Evolutionary conservation across 1,140 invertebrate species (phyloP), one percentile per base, ranked within the genome.

Genomic region (Anastrepha ludens): DNA sequence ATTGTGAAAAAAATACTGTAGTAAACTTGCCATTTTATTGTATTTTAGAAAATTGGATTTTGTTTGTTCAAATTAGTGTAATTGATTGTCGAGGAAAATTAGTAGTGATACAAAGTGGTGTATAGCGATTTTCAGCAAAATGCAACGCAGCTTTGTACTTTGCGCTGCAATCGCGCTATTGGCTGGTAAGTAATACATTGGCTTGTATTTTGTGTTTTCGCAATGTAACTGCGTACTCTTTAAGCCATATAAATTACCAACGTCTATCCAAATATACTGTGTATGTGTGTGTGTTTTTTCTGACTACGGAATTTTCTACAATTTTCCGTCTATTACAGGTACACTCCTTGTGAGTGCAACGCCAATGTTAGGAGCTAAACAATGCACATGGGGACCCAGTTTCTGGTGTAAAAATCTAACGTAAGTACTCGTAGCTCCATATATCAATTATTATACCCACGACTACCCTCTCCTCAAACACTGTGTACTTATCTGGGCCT

Each of bases 391-490:
- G 95, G 97, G 97, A 44, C 97, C 97, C n/a, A 94, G 95, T 0
- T 97, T 96, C 89, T 98, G 97, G 97, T 98, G 97, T 93, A 94
- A 95, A 81, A 97, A 97, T 91, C 94, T 97, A 89, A 96, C 95
- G 96, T 92, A 85, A 91, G 88, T 87, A 81, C 74, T 5, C 6
- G 55, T 74, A n/a, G n/a, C n/a, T 70, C 55, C 17, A 20, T 81
- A n/a, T 81, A 47, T 81, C 47, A 81, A 17, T 47, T 50, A 9
- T 81, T 55, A 44, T 81, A 41, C 29, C 11, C 55, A 2, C 20
- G 2, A 3, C 58, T 41, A 74, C 44, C 0, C 20, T 20, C 20
- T 9, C 29, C 47, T 47, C 9, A n/a, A 47, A 50, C 9, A 50
- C 41, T n/a, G 41, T 85, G 13, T 47, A 55, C 29, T 11, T 85